A percentile compares a stretch with the other conserved stretches of the same genome.
Evolutionary conservation across 2,888 invertebrate species (phyloP).

Genomic region (Dasypolia templi): DNA sequence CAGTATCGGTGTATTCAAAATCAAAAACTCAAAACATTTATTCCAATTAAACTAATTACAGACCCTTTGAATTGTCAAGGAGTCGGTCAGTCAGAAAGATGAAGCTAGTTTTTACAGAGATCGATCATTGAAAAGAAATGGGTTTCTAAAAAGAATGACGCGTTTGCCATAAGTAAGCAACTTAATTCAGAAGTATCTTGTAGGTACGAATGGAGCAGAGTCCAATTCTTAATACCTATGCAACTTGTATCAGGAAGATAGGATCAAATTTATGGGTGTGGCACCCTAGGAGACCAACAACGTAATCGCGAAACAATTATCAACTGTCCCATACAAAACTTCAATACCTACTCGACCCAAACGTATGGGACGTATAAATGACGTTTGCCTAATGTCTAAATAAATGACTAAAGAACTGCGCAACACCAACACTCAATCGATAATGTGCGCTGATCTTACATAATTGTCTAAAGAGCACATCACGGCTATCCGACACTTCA

Average conservation of each 20-base stretch:
- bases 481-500: conserved; percentile 64
- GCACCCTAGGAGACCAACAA: background rate
- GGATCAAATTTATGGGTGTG: background rate
- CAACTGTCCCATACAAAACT: background rate
- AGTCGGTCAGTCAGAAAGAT: background rate
- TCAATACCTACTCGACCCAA: background rate
- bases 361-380: background rate
- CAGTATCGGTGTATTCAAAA: background rate
- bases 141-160: background rate
- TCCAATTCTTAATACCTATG: background rate
- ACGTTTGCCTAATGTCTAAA: background rate
- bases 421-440: conserved; percentile 30
- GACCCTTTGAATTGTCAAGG: background rate
- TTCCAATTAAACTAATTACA: too few relatives aligned
- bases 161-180: background rate
- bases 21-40: background rate
- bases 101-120: background rate
- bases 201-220: background rate
- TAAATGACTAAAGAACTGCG: background rate
- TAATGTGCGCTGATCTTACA: conserved; percentile 52
- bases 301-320: background rate
- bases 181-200: background rate
- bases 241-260: background rate
- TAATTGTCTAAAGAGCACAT: conserved; percentile 63
- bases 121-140: background rate